Base-by-base conservation (phyloP, 2,888 invertebrate genomes). In the Melanostoma scalare region DNA sequence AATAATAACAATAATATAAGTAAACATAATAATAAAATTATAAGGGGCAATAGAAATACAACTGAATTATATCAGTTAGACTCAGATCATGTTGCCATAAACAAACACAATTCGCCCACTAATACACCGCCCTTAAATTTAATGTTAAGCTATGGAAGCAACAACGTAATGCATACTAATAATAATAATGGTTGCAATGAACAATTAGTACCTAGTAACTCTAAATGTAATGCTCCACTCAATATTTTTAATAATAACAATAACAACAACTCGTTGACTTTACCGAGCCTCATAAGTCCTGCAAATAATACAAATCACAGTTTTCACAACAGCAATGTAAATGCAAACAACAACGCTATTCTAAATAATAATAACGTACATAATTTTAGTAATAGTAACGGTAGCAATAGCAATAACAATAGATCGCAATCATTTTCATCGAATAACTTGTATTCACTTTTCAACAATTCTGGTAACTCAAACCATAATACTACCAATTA, bases 401-500 rank as follows among this genome's bases (percentile, higher is more conserved):
- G n/a, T 60, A 52, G 30, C 10, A 80, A 73, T 55, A 75, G 85
- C 9, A 3, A 8, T 60, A 52, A 10, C 10, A 80, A 73, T 55
- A 75, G 85, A 74, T 52, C 73, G 3, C 81, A 82, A 61, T 67
- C 73, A 52, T 74, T 68, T 40, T 65, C 81, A 56, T 73, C 78
- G 46, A 84, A 73, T 38, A 84, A 84, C 60, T 69, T 86, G 50
- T 86, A 85, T 63, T 85, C 86, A 53, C 77, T 86, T 40, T 82
- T 86, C 36, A 86, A 20, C 20, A 20, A 86, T 71, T 77, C 86
- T 31, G 85, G 68, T 60, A 86, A 82, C 50, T 75, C 75, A 60
- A 86, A 61, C 20, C 20, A 20, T 36, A 85, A 77, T 67, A 61
- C 69, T 72, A 65, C 46, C 58, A 80, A 80, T 44, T 68, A 75